These are phyloP conservation scores for Adineta ricciae DNA, from an alignment of 2,888 invertebrate species.

Conservation along the genomic window DNA sequence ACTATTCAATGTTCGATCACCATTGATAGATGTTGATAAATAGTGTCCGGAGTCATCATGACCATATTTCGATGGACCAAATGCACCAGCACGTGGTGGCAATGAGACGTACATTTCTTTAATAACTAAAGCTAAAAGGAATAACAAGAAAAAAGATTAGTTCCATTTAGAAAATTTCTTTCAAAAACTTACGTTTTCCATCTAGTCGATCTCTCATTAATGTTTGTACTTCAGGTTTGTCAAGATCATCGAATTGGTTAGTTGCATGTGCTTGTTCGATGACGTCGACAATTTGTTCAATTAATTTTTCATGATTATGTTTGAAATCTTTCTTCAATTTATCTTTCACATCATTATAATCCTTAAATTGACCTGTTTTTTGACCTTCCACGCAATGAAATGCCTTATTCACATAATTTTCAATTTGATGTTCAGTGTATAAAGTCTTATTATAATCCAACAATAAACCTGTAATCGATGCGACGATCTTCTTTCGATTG, in stretches of 20 bases:
- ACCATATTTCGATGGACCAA: neutral
- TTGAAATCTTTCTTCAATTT: neutral
- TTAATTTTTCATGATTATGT: conserved; percentile 10
- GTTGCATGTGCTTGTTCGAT: conserved; percentile 21
- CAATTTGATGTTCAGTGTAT: neutral
- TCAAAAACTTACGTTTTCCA: neutral
- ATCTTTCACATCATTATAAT: neutral
- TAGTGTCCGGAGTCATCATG: neutral
- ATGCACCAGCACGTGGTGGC: conserved; percentile 8
- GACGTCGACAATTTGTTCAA: conserved; percentile 21
- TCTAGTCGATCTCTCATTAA: neutral
- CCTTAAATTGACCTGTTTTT: neutral
- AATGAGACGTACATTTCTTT: conserved; percentile 8
- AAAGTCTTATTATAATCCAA: neutral
- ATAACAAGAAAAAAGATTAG: neutral
- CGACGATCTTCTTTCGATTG: neutral
- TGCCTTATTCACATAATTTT: neutral
- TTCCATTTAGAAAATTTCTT: neutral
- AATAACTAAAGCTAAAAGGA: neutral
- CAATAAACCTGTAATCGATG: neutral
- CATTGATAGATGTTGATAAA: neutral
- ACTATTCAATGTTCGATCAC: conserved; percentile 4
- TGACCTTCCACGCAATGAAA: neutral
- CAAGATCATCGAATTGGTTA: conserved; percentile 5
- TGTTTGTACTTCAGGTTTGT: conserved; percentile 14